These are phyloP conservation scores for Sebastes ruberrimus DNA, from an alignment of 2,797 vertebrate species.

Conservation along the genomic window DNA sequence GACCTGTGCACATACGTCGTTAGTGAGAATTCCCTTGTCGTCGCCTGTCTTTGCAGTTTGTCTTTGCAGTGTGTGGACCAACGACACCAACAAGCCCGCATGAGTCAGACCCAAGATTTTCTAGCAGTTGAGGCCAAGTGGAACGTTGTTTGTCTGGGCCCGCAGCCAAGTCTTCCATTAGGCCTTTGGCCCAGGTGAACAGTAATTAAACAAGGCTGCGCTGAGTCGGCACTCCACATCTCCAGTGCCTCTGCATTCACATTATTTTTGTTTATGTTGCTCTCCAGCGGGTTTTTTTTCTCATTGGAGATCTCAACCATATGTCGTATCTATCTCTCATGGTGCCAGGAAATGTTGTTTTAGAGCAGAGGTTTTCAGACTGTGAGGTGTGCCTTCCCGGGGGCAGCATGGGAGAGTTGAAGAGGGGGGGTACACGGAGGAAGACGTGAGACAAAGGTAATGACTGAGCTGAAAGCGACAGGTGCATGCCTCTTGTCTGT, in stretches of 20 bases:
- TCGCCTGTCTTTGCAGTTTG: constrained; percentile 42
- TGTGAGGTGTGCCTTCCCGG: not conserved
- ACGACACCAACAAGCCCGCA: constrained; percentile 42
- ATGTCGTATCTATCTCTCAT: constrained; percentile 23
- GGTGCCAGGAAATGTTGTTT: constrained; percentile 18
- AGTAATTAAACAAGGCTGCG: constrained; percentile 77
- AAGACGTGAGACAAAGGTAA: not conserved
- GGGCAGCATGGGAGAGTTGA: not conserved
- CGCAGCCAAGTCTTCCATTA: constrained; percentile 83
- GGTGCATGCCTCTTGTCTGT: not conserved
- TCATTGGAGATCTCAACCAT: constrained; percentile 38
- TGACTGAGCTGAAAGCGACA: not conserved
- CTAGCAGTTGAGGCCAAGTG: constrained; percentile 61
- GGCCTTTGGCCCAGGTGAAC: constrained; percentile 81
- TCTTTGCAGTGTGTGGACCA: constrained; percentile 38
- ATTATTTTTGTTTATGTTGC: constrained; percentile 71
- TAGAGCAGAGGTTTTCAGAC: constrained; percentile 20
- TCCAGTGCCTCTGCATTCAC: constrained; percentile 58
- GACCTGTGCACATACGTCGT: constrained; percentile 6
- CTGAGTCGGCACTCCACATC: constrained; percentile 71
- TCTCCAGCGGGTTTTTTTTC: constrained; percentile 1
- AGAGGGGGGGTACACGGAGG: not conserved
- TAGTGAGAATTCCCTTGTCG: constrained; percentile 45
- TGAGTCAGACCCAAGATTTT: constrained; percentile 67
- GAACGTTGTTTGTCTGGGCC: constrained; percentile 81